Conservation (phyloP, 2,888 invertebrate species). For the Apamea epomidion region DNA sequence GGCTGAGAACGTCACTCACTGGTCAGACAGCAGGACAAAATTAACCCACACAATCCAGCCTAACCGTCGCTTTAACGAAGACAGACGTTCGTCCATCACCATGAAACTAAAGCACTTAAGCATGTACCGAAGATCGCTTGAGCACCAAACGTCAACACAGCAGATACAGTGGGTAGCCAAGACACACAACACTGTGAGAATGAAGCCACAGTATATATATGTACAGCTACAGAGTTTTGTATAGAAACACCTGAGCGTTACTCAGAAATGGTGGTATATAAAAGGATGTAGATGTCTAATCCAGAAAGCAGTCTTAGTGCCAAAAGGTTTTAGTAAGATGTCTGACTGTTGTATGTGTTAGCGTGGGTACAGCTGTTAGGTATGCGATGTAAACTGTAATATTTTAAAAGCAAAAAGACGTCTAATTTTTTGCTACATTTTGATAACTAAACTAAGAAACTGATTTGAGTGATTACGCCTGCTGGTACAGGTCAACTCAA, state of each 20-base stretch:
- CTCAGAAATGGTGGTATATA: background rate
- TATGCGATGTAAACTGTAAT: background rate
- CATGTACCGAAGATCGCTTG: slow-evolving; percentile 28
- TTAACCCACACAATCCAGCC: slow-evolving; percentile 16
- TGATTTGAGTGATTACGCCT: no score
- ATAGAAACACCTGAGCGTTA: background rate
- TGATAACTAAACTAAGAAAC: background rate
- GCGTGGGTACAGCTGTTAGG: background rate
- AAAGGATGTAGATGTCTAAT: background rate
- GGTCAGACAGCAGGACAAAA: background rate
- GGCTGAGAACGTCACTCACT: background rate
- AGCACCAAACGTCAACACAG: slow-evolving; percentile 22
- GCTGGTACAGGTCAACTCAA: no score
- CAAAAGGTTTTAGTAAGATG: slow-evolving; percentile 6
- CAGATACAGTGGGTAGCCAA: slow-evolving; percentile 19
- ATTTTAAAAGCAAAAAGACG: background rate
- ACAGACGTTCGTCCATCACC: slow-evolving; percentile 22
- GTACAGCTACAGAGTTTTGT: background rate
- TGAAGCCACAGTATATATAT: background rate
- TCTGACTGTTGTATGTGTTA: background rate
- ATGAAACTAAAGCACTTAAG: slow-evolving; percentile 29
- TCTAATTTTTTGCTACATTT: no score
- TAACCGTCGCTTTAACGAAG: slow-evolving; percentile 23
- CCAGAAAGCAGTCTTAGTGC: slow-evolving; percentile 23
- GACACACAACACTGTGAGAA: slow-evolving; percentile 19